Conservation (phyloP, 2,113 vertebrate genomes). For the Trematocara macrostoma region DNA sequence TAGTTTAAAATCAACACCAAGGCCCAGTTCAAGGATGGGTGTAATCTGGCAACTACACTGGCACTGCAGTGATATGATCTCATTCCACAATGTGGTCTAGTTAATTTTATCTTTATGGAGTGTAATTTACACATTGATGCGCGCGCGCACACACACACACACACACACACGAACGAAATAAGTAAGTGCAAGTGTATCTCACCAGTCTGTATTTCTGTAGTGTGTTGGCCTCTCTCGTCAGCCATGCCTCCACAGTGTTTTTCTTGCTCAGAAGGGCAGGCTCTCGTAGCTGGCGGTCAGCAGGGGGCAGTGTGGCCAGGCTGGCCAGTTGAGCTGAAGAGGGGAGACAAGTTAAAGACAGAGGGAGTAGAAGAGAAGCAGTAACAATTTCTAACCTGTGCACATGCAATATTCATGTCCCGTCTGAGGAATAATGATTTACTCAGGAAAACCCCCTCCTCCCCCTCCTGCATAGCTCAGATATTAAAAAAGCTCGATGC, state of each 20-base stretch:
- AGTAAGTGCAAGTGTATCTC: background rate
- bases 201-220: slow-evolving; percentile 98
- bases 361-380: background rate
- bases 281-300: slow-evolving; percentile 86
- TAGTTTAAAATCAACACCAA: background rate
- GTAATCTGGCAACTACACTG: background rate
- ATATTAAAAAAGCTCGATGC: background rate
- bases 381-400: background rate
- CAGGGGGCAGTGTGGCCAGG: slow-evolving; percentile 84
- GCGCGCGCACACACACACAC: no score
- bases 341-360: background rate
- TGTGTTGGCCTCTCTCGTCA: slow-evolving; percentile 85
- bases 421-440: background rate
- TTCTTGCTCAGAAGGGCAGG: slow-evolving; percentile 78
- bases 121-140: background rate
- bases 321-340: slow-evolving; percentile 86
- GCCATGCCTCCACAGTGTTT: slow-evolving; percentile 79
- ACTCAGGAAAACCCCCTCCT: background rate
- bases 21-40: background rate
- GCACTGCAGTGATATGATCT: background rate
- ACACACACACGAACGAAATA: background rate
- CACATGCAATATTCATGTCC: background rate
- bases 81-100: background rate
- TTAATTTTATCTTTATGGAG: background rate
- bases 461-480: background rate